phyloP scores from a whole-genome alignment of 1,140 invertebrate genomes.

The Matsumurasca onukii region DNA sequence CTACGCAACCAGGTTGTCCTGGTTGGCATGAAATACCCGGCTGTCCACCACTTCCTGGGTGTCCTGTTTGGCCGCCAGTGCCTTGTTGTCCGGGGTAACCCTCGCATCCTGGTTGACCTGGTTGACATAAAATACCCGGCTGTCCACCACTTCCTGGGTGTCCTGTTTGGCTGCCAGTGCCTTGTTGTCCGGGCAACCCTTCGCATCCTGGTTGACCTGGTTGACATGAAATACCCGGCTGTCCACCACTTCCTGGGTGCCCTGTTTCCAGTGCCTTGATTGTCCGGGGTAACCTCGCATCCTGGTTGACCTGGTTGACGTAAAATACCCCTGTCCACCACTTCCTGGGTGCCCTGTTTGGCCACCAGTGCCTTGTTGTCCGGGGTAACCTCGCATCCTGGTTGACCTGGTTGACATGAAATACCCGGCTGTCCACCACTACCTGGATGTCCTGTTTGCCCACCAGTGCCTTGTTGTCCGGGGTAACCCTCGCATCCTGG shows the following conservation, averaged over 20 bases:
- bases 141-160: constrained; percentile 38
- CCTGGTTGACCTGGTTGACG: constrained; percentile 34
- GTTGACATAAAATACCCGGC: constrained; percentile 37
- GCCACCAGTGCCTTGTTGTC: constrained; percentile 28
- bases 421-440: constrained; percentile 37
- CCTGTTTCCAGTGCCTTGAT: constrained; percentile 32
- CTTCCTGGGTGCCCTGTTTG: constrained; percentile 31
- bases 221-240: constrained; percentile 36
- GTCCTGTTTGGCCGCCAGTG: constrained; percentile 36
- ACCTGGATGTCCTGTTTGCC: constrained; percentile 36
- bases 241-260: constrained; percentile 27
- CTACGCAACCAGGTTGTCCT: constrained; percentile 41
- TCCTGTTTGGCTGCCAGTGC: constrained; percentile 40
- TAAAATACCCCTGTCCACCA: constrained; percentile 34
- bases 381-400: constrained; percentile 32
- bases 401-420: constrained; percentile 39
- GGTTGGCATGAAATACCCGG: constrained; percentile 38
- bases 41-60: constrained; percentile 37
- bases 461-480: constrained; percentile 37
- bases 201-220: constrained; percentile 35
- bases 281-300: constrained; percentile 34
- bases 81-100: constrained; percentile 12
- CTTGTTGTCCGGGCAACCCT: constrained; percentile 41
- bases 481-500: constrained; percentile 35
- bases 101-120: constrained; percentile 37